Base-by-base conservation (phyloP, 1,140 invertebrate genomes). In the Vanessa atalanta region DNA sequence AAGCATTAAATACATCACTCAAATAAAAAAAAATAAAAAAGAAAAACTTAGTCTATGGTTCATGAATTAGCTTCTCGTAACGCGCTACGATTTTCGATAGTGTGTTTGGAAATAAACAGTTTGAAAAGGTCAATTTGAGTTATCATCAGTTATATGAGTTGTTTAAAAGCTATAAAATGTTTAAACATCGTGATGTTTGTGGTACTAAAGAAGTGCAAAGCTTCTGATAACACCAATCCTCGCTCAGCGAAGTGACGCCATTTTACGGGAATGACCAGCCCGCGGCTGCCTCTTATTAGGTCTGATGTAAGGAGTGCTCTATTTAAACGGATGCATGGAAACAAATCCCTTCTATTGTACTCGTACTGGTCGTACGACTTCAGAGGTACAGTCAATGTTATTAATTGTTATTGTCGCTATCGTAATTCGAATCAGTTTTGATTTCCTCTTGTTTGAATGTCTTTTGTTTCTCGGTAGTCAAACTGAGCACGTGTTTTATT, bases 201-300 rank as follows among this genome's bases (percentile, higher is more conserved):
- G 82, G 77, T 83, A 80, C 75, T 80, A 86, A 78, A 71, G 76
- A 80, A 79, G 72, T 82, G 77, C 82, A 85, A 88, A 80, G 83
- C 78, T 85, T 88, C 84, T 90, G 88, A 91, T 91, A 88, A 88
- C 82, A 87, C 83, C 84, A 87, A 88, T 89, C 87, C 86, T 89
- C 90, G 85, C 86, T 86, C 83, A 85, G 89, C 82, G 83, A 85
- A 91, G 92, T 93, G 92, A 93, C 92, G 92, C 92, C 92, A 93
- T 93, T 93, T 93, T 93, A 93, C 92, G 91, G 90, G 92, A 92
- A 93, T 93, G 91, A 93, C 84, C 90, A 92, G 92, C 89, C 89
- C 89, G 91, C 88, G 88, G 92, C 91, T 93, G 87, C 89, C 81
- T 90, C 86, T 84, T 83, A 91, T 82, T 90, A 88, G 88, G 88